Evolutionary conservation across 2,113 vertebrate species (phyloP), one percentile per base, ranked within the genome.

Genomic region (Anguilla rostrata): DNA sequence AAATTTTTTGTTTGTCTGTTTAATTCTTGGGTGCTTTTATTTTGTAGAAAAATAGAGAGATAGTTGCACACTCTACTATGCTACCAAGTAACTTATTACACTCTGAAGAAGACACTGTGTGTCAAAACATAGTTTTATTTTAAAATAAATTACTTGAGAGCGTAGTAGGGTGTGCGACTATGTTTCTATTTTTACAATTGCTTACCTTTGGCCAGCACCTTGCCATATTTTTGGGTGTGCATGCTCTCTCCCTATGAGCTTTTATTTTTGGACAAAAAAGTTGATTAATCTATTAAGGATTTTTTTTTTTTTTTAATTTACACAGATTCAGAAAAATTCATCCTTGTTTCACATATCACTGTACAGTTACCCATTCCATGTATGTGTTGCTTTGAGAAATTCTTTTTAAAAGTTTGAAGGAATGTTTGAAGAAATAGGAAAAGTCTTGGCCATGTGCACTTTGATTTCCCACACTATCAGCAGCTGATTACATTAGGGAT

Each of bases 1-100:
- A 39, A 39, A 92, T 94, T 95, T 91, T 89, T 93, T 94, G 92
- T 92, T 92, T 90, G 43, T 46, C 43, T 46, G 92, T 87, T 92
- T 94, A 92, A 66, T 66, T 66, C 7, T 53, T 53, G 49, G 49
- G 49, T 11, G 49, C 22, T 66, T 66, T 66, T 26, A 2, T 66
- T 66, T 26, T 93, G 41, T 34, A 93, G 5, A 29, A 53, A 41
- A 39, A 34, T 18, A 34, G 79, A 9, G 46, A 26, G 34, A 49
- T 87, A 79, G 56, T 46, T 34, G 34, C 43, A 46, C 43, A 46
- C 5, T 46, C 9, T 46, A 34, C 34, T 34, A 34, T 34, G 34
- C 34, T 34, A 34, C 34, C 34, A 34, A 34, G 34, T 34, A 34
- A 34, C 34, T 34, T 34, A 34, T 34, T 34, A 34, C 34, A 34